Conservation (phyloP, 2,797 vertebrate genomes). For the Adrianichthys oophorus region DNA sequence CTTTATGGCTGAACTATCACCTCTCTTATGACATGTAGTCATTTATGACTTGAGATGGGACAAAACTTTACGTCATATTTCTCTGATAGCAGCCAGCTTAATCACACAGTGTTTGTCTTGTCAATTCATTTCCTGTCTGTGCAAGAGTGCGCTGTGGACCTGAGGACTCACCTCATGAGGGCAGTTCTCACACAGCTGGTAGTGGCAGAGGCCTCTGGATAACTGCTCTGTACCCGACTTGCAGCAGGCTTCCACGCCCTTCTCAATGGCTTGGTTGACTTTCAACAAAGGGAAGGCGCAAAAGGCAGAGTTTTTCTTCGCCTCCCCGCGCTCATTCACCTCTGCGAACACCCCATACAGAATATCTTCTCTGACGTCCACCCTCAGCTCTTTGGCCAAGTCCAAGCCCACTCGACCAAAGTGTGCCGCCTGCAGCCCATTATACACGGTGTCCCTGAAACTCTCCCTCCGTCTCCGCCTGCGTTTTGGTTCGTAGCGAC, state of each 20-base stretch:
- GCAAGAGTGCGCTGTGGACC: not conserved
- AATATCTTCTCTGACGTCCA: constrained; percentile 70
- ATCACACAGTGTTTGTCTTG: constrained; percentile 47
- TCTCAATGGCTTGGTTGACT: constrained; percentile 79
- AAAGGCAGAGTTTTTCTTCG: constrained; percentile 78
- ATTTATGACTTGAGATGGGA: constrained; percentile 7
- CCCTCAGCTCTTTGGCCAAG: constrained; percentile 78
- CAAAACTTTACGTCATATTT: not conserved
- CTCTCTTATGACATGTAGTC: not conserved
- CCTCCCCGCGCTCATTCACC: constrained; percentile 54
- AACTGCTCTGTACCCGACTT: constrained; percentile 54
- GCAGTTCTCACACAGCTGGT: constrained; percentile 82
- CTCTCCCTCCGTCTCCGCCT: constrained; percentile 48
- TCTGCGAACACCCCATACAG: constrained; percentile 87
- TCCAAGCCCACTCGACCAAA: constrained; percentile 71
- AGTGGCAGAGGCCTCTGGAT: constrained; percentile 84
- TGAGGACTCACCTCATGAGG: constrained; percentile 82
- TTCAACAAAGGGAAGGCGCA: constrained; percentile 84
- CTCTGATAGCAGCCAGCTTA: constrained; percentile 5
- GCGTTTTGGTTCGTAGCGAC: constrained; percentile 81
- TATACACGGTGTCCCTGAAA: constrained; percentile 76
- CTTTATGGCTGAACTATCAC: not conserved
- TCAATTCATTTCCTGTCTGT: constrained; percentile 49
- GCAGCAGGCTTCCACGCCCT: constrained; percentile 84
- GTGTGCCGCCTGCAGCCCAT: constrained; percentile 87